Conservation (phyloP, 2,113 vertebrate genomes). For the Tympanuchus pallidicinctus region DNA sequence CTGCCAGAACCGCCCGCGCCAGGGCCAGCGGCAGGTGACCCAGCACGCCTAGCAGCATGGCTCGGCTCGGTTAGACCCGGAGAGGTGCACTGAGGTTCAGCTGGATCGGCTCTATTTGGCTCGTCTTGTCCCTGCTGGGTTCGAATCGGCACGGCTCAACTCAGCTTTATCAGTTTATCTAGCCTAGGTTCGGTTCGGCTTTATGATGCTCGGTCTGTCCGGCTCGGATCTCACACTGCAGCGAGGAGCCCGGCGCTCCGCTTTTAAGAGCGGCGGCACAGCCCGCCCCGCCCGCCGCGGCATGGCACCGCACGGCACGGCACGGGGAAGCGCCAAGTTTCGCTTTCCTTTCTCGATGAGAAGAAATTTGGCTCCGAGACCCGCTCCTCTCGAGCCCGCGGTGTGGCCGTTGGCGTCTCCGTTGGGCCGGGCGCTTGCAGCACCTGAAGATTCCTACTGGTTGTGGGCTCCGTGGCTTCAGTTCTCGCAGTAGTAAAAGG, state of each 20-base stretch:
- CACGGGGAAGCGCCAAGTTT: not conserved
- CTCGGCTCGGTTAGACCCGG: not conserved
- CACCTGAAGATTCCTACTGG: rapidly evolving
- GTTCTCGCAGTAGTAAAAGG: not conserved
- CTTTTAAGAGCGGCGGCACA: not conserved
- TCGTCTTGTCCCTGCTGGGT: not conserved
- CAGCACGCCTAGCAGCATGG: not conserved
- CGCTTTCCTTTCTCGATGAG: slow-evolving; percentile 20
- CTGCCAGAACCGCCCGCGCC: not conserved
- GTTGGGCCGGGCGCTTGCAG: too few species aligned
- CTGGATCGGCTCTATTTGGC: too few species aligned
- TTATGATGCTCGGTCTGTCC: too few species aligned
- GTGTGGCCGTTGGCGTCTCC: not conserved
- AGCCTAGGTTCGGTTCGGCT: too few species aligned
- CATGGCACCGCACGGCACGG: too few species aligned
- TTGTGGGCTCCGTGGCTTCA: not conserved
- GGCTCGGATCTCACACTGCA: not conserved
- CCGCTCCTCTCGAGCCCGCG: not conserved
- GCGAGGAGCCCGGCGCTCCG: not conserved
- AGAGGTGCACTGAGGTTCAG: not conserved
- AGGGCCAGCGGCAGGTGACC: not conserved
- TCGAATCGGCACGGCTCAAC: not conserved
- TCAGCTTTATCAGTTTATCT: not conserved
- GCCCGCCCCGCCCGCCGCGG: not conserved
- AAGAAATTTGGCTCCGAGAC: not conserved